phyloP scores from a whole-genome alignment of 1,140 invertebrate genomes.

The Cataglyphis hispanica region DNA sequence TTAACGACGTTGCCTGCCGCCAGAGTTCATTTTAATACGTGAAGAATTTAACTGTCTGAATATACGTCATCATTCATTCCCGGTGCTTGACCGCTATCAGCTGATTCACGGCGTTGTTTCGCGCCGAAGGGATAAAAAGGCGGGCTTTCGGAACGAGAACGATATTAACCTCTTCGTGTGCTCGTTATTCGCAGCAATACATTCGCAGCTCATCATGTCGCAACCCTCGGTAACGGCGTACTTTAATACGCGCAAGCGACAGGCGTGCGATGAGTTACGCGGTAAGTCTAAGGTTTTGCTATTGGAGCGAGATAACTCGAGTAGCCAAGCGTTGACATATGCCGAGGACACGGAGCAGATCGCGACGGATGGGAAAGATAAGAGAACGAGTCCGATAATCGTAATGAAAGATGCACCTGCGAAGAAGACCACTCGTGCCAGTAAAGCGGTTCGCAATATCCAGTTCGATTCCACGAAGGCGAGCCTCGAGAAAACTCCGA shows the following conservation, averaged over 20 bases:
- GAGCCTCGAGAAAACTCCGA: conserved; percentile 60
- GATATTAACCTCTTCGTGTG: not conserved
- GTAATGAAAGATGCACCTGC: conserved; percentile 13
- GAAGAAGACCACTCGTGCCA: conserved; percentile 24
- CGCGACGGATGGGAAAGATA: conserved; percentile 38
- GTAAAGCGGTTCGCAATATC: conserved; percentile 79
- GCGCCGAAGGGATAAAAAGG: conserved; percentile 64
- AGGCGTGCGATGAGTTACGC: conserved; percentile 89
- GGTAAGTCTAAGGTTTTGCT: conserved; percentile 88
- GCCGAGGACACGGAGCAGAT: conserved; percentile 8
- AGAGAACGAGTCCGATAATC: conserved; percentile 43
- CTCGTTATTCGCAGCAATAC: not conserved
- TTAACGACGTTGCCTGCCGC: too few relatives aligned
- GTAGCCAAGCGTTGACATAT: conserved; percentile 7
- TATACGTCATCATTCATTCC: not conserved
- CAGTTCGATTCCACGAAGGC: conserved; percentile 78
- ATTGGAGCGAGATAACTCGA: conserved; percentile 84
- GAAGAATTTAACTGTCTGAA: too few relatives aligned
- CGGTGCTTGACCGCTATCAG: not conserved
- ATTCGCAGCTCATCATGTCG: conserved; percentile 87
- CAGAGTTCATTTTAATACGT: too few relatives aligned
- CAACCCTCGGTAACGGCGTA: conserved; percentile 90
- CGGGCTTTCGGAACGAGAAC: conserved; percentile 31
- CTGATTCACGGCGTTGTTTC: conserved; percentile 26
- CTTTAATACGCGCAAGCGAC: conserved; percentile 90